Evolutionary conservation across 2,797 vertebrate species (phyloP).

Genomic region (Lagocephalus sceleratus): DNA sequence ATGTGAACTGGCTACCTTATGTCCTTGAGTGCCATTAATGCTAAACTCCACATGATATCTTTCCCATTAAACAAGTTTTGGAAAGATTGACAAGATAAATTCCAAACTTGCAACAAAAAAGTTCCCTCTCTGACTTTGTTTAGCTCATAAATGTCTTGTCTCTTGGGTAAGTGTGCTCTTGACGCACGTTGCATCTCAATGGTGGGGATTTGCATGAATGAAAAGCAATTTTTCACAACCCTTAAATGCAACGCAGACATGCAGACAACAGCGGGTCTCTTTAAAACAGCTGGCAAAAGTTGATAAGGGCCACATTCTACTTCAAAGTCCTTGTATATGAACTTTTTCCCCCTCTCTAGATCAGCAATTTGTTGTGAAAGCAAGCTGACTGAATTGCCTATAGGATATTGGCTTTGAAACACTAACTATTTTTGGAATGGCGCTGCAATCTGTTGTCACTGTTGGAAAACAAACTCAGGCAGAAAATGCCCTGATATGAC

Average conservation of each 20-base stretch:
- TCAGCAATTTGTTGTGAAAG: constrained; percentile 58
- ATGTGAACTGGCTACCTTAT: no score
- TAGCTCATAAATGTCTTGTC: constrained; percentile 45
- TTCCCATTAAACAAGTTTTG: constrained; percentile 20
- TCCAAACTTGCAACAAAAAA: constrained; percentile 13
- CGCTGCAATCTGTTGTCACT: constrained; percentile 50
- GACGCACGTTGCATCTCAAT: constrained; percentile 54
- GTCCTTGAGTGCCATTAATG: constrained; percentile 14
- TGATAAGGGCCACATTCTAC: constrained; percentile 70
- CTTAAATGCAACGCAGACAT: constrained; percentile 33
- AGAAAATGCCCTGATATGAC: constrained; percentile 25
- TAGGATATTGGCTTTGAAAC: constrained; percentile 53
- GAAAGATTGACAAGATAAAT: constrained; percentile 17
- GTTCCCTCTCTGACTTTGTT: constrained; percentile 46
- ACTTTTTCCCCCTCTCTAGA: constrained; percentile 41
- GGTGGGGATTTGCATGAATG: constrained; percentile 58
- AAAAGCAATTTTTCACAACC: constrained; percentile 45
- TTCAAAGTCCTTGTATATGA: constrained; percentile 62
- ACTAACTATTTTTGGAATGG: constrained; percentile 45
- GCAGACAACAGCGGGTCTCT: constrained; percentile 21
- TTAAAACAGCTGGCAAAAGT: constrained; percentile 67
- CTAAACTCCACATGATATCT: constrained; percentile 27
- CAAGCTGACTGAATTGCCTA: constrained; percentile 43
- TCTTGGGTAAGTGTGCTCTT: constrained; percentile 43
- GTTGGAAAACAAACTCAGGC: constrained; percentile 49